Evolutionary conservation across 2,113 vertebrate genomes (phyloP), one percentile per base, ranked within the genome.

Genomic region (Cygnus buccinator): DNA sequence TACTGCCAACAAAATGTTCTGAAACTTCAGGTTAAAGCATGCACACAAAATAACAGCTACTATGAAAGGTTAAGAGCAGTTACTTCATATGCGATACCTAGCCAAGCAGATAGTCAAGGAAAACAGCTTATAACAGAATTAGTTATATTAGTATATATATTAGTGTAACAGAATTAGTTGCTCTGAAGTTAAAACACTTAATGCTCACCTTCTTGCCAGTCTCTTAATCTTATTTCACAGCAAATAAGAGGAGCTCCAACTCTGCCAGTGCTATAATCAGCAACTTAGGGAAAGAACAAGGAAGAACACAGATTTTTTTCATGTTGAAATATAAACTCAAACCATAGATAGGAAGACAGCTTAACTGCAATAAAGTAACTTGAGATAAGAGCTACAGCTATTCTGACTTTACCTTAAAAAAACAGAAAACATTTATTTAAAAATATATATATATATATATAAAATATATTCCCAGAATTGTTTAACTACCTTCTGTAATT

Each of bases 181-280:
- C 23, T 84, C 62, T 72, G 54, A 75, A 75, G 62, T 46, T 26
- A 62, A 78, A 94, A 66, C 6, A 39, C 46, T 62, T 57, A 82
- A 87, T 41, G 11, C 22, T 94, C 97, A 99, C 99, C 99, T 98
- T 99, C 99, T 94, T 98, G 97, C 99, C 99, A 99, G 94, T 99
- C 99, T 93, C 98, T 98, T 37, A 99, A 96, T 91, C 98, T 98
- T 95, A 99, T 97, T 97, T 99, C 99, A 95, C 99, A 99, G 95
- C 99, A 99, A 94, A 99, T 98, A 23, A 99, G 98, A 80, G 99
- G 99, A 54, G 99, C 99, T 72, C 99, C 99, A 39, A 99, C 99
- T 89, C 99, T 98, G 46, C 99, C 99, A 9, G 99, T 99, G 93
- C 98, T 99, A 93, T 98, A 98, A 92, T 99, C 99, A 31, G 97